Evolutionary conservation across 2,113 vertebrate genomes (phyloP).

Genomic region (Antechinus stuartii): DNA sequence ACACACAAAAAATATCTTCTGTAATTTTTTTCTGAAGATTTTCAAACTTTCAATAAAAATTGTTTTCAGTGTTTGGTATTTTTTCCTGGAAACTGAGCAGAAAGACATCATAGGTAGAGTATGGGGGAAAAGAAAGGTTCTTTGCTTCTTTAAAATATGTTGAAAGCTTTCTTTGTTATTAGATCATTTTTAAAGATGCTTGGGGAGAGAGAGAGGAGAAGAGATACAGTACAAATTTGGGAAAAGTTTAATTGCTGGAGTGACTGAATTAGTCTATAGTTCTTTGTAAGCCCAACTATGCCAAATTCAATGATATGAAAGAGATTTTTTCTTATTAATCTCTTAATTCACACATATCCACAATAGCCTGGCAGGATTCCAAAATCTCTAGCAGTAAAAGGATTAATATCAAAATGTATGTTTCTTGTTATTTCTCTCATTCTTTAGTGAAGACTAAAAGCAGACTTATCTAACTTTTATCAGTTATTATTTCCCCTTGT

Average conservation of each 20-base stretch:
- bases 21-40: conserved; percentile 17
- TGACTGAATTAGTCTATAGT: background rate
- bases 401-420: background rate
- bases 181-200: background rate
- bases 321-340: background rate
- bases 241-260: background rate
- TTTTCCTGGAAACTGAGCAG: background rate
- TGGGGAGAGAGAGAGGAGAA: background rate
- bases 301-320: background rate
- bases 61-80: background rate
- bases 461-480: background rate
- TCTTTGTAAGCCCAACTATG: background rate
- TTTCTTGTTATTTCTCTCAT: background rate
- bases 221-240: background rate
- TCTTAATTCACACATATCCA: background rate
- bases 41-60: conserved; percentile 15
- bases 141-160: background rate
- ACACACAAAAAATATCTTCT: background rate
- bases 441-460: background rate
- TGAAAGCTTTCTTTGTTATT: background rate
- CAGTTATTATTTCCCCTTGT: background rate
- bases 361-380: background rate
- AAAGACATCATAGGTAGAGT: background rate
- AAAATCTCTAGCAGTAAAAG: background rate
- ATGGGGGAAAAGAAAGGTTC: background rate